These are phyloP conservation scores for Ibycter americanus DNA, from an alignment of 2,797 vertebrate species.

Conservation along the genomic window DNA sequence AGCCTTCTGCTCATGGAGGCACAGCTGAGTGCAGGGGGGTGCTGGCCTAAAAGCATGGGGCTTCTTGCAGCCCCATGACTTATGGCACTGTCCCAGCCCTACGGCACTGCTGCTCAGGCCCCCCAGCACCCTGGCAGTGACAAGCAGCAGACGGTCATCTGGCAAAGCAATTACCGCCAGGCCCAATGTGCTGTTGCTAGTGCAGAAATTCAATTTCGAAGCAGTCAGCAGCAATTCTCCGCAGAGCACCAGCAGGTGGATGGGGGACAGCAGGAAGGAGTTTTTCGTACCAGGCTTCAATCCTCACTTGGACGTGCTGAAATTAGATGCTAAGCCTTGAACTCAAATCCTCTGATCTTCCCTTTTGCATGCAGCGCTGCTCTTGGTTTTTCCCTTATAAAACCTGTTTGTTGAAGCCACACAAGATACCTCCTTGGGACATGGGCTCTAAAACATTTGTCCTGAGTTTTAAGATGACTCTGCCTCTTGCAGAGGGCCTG, in stretches of 20 bases:
- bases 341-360: neutral
- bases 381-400: neutral
- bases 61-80: neutral
- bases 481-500: neutral
- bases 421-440: neutral
- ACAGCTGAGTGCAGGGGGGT: neutral
- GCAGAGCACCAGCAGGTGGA: neutral
- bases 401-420: neutral
- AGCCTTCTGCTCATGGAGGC: neutral
- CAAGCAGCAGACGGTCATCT: neutral
- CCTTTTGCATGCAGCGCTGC: neutral
- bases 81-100: neutral
- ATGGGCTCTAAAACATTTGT: neutral
- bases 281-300: neutral
- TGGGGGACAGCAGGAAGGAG: neutral
- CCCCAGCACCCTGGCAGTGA: neutral
- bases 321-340: slow-evolving; percentile 7
- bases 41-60: neutral
- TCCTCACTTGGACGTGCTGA: neutral
- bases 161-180: neutral
- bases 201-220: neutral
- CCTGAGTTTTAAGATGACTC: neutral
- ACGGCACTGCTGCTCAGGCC: fast-evolving
- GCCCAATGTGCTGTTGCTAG: neutral
- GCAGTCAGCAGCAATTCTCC: neutral